A percentile compares a stretch with the other conserved stretches of the same genome.
These are phyloP conservation scores for Heliconius aoede DNA, from an alignment of 2,888 invertebrate genomes.

Conservation along the genomic window DNA sequence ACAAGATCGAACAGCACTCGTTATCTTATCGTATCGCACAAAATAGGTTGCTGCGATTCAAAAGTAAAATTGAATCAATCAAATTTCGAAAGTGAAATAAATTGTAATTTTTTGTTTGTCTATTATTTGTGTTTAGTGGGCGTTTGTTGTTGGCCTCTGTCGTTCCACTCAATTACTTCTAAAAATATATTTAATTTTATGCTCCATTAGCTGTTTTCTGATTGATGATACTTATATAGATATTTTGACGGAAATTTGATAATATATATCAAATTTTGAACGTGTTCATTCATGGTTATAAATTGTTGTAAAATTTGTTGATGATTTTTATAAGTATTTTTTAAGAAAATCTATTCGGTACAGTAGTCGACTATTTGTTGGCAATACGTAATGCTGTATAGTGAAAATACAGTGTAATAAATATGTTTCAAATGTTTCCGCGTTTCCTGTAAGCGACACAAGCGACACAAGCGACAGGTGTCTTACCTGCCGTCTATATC, in stretches of 20 bases:
- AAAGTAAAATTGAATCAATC: slow-evolving; percentile 43
- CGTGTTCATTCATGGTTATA: not conserved
- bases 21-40: slow-evolving; percentile 40
- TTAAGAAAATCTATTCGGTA: too few species aligned
- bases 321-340: not conserved
- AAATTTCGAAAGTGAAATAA: slow-evolving; percentile 43
- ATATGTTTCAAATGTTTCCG: slow-evolving; percentile 14
- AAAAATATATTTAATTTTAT: slow-evolving; percentile 18
- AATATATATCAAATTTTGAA: not conserved
- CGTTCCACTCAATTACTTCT: slow-evolving; percentile 32
- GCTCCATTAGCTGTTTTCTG: slow-evolving; percentile 3
- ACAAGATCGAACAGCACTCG: slow-evolving; percentile 33
- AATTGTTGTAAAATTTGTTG: not conserved
- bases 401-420: not conserved
- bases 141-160: slow-evolving; percentile 35
- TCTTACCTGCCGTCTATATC: slow-evolving; percentile 29
- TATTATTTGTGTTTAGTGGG: slow-evolving; percentile 39
- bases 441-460: slow-evolving; percentile 11
- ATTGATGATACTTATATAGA: not conserved
- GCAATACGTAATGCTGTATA: not conserved
- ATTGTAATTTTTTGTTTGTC: slow-evolving; percentile 38
- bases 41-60: slow-evolving; percentile 41
- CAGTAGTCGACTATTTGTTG: not conserved
- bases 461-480: slow-evolving; percentile 22
- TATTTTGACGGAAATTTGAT: slow-evolving; percentile 8